A percentile compares a stretch with the other conserved stretches of the same genome.
phyloP scores from a whole-genome alignment of 2,888 invertebrate species.

The Mechanitis mazaeus region DNA sequence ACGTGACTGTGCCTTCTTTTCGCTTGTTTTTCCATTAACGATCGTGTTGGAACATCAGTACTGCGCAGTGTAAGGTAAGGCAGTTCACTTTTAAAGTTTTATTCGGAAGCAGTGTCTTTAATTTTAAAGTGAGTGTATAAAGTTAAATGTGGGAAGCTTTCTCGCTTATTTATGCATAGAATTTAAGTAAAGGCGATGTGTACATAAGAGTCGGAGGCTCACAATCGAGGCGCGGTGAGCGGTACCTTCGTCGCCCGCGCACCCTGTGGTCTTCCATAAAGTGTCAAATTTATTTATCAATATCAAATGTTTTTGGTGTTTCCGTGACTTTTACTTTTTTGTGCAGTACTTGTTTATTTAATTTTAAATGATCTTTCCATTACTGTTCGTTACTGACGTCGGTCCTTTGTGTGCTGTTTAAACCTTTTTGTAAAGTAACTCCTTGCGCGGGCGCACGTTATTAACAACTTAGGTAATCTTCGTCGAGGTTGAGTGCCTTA shows the following conservation, averaged over 20 bases:
- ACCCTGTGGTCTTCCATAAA: conserved; percentile 42
- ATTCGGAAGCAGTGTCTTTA: conserved; percentile 59
- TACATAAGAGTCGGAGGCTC: conserved; percentile 65
- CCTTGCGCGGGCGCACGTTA: conserved; percentile 48
- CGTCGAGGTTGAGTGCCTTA: conserved; percentile 50
- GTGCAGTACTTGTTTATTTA: conserved; percentile 42
- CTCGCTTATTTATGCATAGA: conserved; percentile 74
- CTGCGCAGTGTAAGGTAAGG: conserved; percentile 75
- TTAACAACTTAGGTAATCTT: conserved; percentile 47
- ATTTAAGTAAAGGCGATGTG: conserved; percentile 71
- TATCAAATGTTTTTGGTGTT: conserved; percentile 48
- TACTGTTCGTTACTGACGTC: conserved; percentile 44
- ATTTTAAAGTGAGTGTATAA: conserved; percentile 55
- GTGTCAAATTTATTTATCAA: conserved; percentile 61
- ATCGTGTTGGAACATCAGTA: conserved; percentile 70
- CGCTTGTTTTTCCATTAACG: conserved; percentile 66
- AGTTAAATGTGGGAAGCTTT: conserved; percentile 58
- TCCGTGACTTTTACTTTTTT: conserved; percentile 55
- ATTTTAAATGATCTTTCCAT: conserved; percentile 33
- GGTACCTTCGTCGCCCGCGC: conserved; percentile 68
- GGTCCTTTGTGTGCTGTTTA: conserved; percentile 61
- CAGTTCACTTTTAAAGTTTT: conserved; percentile 52
- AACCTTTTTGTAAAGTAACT: conserved; percentile 40
- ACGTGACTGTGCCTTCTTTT: conserved; percentile 70
- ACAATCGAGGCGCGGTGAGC: conserved; percentile 55